Base-by-base conservation (phyloP, 2,113 vertebrate species). In the Narcine bancroftii region DNA sequence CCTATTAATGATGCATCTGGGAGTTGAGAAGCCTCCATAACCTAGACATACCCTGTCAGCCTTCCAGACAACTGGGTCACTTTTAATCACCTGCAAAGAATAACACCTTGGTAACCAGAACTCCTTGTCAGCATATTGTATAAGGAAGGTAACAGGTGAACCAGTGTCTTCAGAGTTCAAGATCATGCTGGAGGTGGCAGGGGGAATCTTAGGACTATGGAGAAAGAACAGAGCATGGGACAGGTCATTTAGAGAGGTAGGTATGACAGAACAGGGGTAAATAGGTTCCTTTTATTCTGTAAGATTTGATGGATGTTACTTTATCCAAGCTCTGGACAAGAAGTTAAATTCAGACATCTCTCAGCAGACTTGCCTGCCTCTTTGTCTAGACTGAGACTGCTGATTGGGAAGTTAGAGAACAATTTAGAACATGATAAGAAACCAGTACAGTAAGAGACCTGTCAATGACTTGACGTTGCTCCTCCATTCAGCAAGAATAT, bases 41-140 rank as follows among this genome's bases (percentile, higher is more conserved):
- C 56, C 53, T 21, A 87, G 81, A 60, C 53, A 85, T 56, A 60
- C 50, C 81, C n/a, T 87, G 81, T 87, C 81, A 87, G 53, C 81
- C 53, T 60, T 36, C 81, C 89, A 69, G 89, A 69, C 89, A 91
- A 45, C 11, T 71, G 39, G 60, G 89, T 69, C 87, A 91, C 65
- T 69, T 24, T 91, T 91, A 91, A 91, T 69, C 89, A 45, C 69
- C 19, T 91, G 63, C 42, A 91, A 45, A 69, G 65, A 91, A 29
- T 42, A 42, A 69, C 63, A 56, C 15, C 85, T 65, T 39, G 0
- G 63, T 65, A n/a, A 39, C 9, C 42, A 36, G 60, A 39, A 89
- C 4, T 83, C 60, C 24, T 39, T 89, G 85, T 3, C 39, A 65
- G 79, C 79, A 53, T 26, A 50, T 47, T 53, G 47, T 50, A 26